Base-by-base conservation (phyloP, 2,113 vertebrate species). In the Calidris pugnax region DNA sequence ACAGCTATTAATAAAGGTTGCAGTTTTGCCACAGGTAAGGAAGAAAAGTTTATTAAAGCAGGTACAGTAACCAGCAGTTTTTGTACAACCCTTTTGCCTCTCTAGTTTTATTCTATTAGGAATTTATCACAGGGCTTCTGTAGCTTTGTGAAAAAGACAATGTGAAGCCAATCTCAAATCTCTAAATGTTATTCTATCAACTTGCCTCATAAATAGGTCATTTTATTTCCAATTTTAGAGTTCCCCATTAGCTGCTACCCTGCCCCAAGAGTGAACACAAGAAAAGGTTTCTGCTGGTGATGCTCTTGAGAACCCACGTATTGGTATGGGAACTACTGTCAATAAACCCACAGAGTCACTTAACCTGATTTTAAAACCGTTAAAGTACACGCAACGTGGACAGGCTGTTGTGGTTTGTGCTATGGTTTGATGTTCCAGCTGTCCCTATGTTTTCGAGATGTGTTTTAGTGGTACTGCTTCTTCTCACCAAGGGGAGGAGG, bases 141-240 rank as follows among this genome's bases (percentile, higher is more conserved):
- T 41, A 59, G 45, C 77, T 73, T 69, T 87, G 18, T 73, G 37
- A 64, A 33, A 67, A 94, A 84, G 53, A 56, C 45, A 51, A 8
- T 24, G 13, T 24, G 32, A 94, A 91, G 26, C 37, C 62, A 66
- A 4, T 57, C 53, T 91, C 77, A 84, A 55, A 59, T 69, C 35
- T 90, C 86, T 48, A 76, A 62, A 71, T 76, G 30, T 32, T 81
- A n/a, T 72, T 86, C 62, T 75, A 9, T 78, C 73, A 89, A 21
- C 45, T 90, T 90, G 45, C 28, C 13, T 93, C 8, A 3, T 85
- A 96, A 96, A 63, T 91, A 93, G 94, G 94, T 93, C 66, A 82
- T 83, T 87, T 89, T 89, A 85, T 92, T 97, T 95, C 95, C 76
- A 90, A 26, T 90, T 96, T 94, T 96, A 94, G 88, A 75, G 50